Evolutionary conservation across 1,140 invertebrate genomes (phyloP).

Genomic region (Meloidogyne floridensis): DNA sequence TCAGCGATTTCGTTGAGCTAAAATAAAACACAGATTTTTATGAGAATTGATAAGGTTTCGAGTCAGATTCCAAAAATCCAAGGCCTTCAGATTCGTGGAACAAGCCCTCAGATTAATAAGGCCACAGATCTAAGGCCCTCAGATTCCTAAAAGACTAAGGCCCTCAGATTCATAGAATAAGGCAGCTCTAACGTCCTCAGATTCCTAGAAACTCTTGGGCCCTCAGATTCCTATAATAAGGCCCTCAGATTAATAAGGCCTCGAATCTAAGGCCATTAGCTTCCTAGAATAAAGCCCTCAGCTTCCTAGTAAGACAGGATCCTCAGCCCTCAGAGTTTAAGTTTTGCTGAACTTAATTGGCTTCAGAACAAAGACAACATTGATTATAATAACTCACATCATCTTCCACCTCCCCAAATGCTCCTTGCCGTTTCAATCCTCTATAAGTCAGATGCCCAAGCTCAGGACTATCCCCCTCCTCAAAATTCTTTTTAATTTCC

Average conservation of each 20-base stretch:
- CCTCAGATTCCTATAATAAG: slow-evolving; percentile 9
- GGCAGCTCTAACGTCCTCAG: no score
- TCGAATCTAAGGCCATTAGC: no score
- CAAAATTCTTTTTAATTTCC: slow-evolving; percentile 39
- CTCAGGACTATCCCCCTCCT: slow-evolving; percentile 16
- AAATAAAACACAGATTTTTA: background rate
- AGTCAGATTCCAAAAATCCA: slow-evolving; percentile 2
- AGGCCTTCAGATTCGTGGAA: background rate
- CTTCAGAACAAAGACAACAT: background rate
- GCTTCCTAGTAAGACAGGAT: no score
- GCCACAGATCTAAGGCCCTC: no score
- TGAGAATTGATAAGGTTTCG: background rate
- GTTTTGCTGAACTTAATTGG: no score
- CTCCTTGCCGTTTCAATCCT: slow-evolving; percentile 35
- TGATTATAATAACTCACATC: slow-evolving; percentile 8
- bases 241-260: background rate
- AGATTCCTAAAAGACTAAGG: no score
- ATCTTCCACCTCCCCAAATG: slow-evolving; percentile 31
- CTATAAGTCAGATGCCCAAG: slow-evolving; percentile 44
- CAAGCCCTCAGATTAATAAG: no score
- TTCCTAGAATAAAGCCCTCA: no score
- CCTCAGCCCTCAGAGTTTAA: no score
- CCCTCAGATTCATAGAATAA: no score
- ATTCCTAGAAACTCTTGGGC: no score
- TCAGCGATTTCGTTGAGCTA: background rate